These are phyloP conservation scores for Nestor notabilis DNA, from an alignment of 2,113 vertebrate species.

Conservation along the genomic window DNA sequence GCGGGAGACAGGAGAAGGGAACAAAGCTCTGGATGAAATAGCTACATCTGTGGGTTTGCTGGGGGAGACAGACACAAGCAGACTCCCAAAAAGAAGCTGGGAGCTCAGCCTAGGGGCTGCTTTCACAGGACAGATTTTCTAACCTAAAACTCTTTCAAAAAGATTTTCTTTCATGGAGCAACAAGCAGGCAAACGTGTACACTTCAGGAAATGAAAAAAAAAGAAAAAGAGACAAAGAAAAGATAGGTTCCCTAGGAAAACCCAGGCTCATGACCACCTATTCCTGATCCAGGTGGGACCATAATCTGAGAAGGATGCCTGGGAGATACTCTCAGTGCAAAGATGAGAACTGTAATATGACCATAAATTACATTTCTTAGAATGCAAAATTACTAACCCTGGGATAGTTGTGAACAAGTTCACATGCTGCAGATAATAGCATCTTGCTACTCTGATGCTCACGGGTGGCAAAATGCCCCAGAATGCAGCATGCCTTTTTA, in stretches of 20 bases:
- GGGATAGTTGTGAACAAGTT: constrained; percentile 26
- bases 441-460: background rate
- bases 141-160: background rate
- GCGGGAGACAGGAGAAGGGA: rapidly evolving
- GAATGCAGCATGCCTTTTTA: background rate
- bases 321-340: background rate
- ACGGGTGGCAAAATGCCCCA: constrained; percentile 5
- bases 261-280: background rate
- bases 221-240: background rate
- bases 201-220: background rate
- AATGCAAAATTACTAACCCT: background rate
- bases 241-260: background rate
- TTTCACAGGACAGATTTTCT: background rate
- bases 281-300: background rate
- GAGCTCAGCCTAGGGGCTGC: background rate
- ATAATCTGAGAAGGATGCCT: background rate
- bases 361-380: background rate
- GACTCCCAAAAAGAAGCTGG: background rate
- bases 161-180: background rate
- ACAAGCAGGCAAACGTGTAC: background rate
- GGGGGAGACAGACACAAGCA: background rate
- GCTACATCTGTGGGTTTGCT: rapidly evolving
- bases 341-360: background rate
- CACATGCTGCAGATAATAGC: background rate
- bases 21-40: background rate